Percentiles rank a stretch among this genome's conserved stretches.
These are phyloP conservation scores for Cacoxenus indagator DNA, from an alignment of 2,888 invertebrate species.

Conservation along the genomic window DNA sequence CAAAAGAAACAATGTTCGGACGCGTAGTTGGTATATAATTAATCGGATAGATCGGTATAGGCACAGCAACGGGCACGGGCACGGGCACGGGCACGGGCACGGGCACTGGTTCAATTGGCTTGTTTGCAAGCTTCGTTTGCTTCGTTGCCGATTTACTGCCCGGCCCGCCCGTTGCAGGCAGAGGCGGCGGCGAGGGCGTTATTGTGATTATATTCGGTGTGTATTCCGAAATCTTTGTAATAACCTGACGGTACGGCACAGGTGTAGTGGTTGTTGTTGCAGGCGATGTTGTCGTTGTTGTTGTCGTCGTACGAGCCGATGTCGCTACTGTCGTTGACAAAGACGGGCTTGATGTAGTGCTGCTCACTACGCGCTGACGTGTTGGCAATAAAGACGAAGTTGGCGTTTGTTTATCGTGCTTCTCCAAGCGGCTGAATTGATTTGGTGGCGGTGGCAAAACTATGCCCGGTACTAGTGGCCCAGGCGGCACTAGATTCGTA, in stretches of 20 bases:
- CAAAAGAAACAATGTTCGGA: conserved; percentile 57
- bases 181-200: conserved; percentile 74
- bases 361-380: conserved; percentile 31
- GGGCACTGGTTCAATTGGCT: conserved; percentile 49
- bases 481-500: conserved; percentile 81
- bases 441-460: conserved; percentile 90
- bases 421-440: conserved; percentile 83
- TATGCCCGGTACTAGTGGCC: conserved; percentile 90
- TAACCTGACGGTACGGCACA: conserved; percentile 54
- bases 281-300: background rate
- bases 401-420: conserved; percentile 58
- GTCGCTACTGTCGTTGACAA: conserved; percentile 33
- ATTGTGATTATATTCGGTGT: conserved; percentile 56
- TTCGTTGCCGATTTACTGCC: conserved; percentile 63
- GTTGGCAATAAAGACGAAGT: conserved; percentile 6
- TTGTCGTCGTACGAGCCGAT: conserved; percentile 31
- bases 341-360: conserved; percentile 55
- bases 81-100: conserved; percentile 65
- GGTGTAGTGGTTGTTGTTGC: conserved; percentile 40
- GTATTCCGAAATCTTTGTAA: conserved; percentile 55
- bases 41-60: conserved; percentile 59
- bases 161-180: conserved; percentile 45
- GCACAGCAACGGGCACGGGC: conserved; percentile 64
- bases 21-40: conserved; percentile 50
- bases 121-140: conserved; percentile 53